These are phyloP conservation scores for Gymnoscelis rufifasciata DNA, from an alignment of 2,888 invertebrate genomes.

Conservation along the genomic window DNA sequence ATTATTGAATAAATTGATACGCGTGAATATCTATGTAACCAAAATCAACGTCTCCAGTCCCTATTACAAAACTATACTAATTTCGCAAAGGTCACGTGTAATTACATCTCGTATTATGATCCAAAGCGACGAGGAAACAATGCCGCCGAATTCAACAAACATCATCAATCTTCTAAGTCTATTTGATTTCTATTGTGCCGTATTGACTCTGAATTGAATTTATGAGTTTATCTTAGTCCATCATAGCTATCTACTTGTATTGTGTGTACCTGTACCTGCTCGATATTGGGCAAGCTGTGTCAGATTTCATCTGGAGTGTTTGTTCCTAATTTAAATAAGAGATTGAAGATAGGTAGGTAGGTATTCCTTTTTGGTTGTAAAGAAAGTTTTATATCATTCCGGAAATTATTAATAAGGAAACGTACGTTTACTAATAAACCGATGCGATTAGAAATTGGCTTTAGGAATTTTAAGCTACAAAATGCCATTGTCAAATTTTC, in stretches of 20 bases:
- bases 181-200: slow-evolving; percentile 32
- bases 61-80: slow-evolving; percentile 26
- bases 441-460: too few relatives aligned
- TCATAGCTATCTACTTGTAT: neutral
- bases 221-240: slow-evolving; percentile 11
- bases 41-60: slow-evolving; percentile 19
- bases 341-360: too few relatives aligned
- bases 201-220: slow-evolving; percentile 19
- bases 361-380: too few relatives aligned
- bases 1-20: too few relatives aligned
- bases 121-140: slow-evolving; percentile 25
- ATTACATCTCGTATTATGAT: slow-evolving; percentile 21
- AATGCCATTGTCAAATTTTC: too few relatives aligned
- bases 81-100: slow-evolving; percentile 30
- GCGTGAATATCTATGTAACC: slow-evolving; percentile 18
- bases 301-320: neutral
- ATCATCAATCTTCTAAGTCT: slow-evolving; percentile 31
- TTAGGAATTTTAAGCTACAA: too few relatives aligned
- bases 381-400: too few relatives aligned
- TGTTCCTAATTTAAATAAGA: neutral
- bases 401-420: too few relatives aligned
- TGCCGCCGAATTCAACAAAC: slow-evolving; percentile 24
- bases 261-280: neutral
- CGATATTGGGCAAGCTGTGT: neutral
- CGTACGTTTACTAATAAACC: too few relatives aligned